phyloP scores from a whole-genome alignment of 2,888 invertebrate species.

The Drosophila prostipennis region DNA sequence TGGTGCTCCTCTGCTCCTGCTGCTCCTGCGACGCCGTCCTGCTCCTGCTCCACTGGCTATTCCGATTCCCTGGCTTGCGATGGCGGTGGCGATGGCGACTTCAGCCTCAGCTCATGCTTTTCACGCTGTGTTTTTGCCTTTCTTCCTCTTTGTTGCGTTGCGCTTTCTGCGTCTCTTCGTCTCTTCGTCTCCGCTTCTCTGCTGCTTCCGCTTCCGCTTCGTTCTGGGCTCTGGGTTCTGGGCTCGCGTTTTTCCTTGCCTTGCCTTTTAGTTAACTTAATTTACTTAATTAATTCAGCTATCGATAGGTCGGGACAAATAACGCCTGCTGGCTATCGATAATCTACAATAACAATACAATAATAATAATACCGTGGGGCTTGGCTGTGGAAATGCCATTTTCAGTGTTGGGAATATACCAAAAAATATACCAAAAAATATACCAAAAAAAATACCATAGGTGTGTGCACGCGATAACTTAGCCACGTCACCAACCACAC shows the following conservation, averaged over 20 bases:
- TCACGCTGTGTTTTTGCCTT: background rate
- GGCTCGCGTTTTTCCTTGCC: background rate
- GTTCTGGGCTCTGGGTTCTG: background rate
- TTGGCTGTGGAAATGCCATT: too few species aligned
- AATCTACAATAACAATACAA: too few species aligned
- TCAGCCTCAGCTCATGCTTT: slow-evolving; percentile 36
- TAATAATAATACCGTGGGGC: too few species aligned
- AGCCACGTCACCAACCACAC: too few species aligned
- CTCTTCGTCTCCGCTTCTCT: background rate
- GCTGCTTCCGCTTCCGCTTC: slow-evolving; percentile 9
- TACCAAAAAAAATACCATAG: too few species aligned
- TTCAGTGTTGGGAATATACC: too few species aligned
- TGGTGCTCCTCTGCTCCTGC: too few species aligned
- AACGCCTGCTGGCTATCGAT: too few species aligned
- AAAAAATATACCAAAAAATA: too few species aligned
- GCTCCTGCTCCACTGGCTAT: background rate
- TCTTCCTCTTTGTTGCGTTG: slow-evolving; percentile 22
- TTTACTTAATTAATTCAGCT: slow-evolving; percentile 1
- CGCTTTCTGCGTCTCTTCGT: background rate
- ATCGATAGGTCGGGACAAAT: too few species aligned
- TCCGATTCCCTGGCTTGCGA: slow-evolving; percentile 1
- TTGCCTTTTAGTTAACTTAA: slow-evolving; percentile 7
- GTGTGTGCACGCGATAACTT: too few species aligned
- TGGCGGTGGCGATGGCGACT: background rate
- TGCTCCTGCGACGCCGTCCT: slow-evolving; percentile 3